Base-by-base conservation (phyloP, 2,888 invertebrate species). In the Leptinotarsa rubiginosa region DNA sequence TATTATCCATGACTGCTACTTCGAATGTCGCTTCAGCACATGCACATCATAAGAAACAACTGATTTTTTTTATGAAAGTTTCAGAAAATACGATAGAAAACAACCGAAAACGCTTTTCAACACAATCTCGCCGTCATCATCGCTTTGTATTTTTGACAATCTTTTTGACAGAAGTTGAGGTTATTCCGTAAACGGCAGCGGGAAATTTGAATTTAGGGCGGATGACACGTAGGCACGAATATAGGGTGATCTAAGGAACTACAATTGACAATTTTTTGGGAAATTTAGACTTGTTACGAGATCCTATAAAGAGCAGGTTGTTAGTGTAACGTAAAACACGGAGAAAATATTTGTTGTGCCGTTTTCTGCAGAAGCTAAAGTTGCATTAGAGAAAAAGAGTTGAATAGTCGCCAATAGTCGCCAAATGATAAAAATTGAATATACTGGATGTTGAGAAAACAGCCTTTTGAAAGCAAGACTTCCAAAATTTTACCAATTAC, bases 1-100 rank as follows among this genome's bases (percentile, higher is more conserved):
- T 73, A 65, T 78, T 80, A 78, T 82, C 82, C 83, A 82, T 82
- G 72, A 59, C 78, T 52, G 66, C 69, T 66, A 18, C 47, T 52
- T 75, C 69, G 64, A 69, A n/a, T 31, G 59, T 56, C 56, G 59
- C 18, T 69, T 69, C 59, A 69, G 66, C 68, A 22, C 70, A 75
- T 75, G 75, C 75, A 76, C 76, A 79, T 79, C 72, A 73, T 77
- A 75, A 62, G 49, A 66, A 69, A 65, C 62, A 72, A 71, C 62
- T n/a, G 72, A 75, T 65, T 70, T 70, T 65, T 70, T 70, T 62
- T 69, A 41, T 13, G 16, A 65, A 50, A 70, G 73, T 64, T 25
- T 67, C 70, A 67, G 67, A 72, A 75, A 72, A 70, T 70, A 65
- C 15, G 41, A 50, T 41, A 56, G 54, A 69, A 75, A 73, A 64